These are phyloP conservation scores for Tyria jacobaeae DNA, from an alignment of 2,888 invertebrate species.

Conservation along the genomic window DNA sequence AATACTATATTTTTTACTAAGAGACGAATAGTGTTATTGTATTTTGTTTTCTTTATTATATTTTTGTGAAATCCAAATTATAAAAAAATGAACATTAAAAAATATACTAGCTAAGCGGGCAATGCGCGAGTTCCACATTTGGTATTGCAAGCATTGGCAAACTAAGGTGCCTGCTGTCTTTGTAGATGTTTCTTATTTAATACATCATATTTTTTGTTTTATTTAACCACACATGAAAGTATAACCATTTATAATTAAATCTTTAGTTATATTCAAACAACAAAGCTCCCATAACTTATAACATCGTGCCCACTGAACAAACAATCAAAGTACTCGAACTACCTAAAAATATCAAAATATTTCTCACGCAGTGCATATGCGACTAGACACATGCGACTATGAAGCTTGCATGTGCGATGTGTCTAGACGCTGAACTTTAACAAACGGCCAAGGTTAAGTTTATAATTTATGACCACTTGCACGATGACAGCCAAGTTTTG, in stretches of 20 bases:
- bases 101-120: too few species aligned
- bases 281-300: conserved; percentile 14
- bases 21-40: too few species aligned
- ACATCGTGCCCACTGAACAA: conserved; percentile 27
- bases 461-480: conserved; percentile 83
- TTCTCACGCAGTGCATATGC: conserved; percentile 74
- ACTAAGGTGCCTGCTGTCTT: too few species aligned
- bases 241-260: not conserved
- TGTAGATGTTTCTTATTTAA: too few species aligned
- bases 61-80: too few species aligned
- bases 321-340: conserved; percentile 41
- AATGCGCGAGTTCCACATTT: too few species aligned
- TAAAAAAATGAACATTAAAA: too few species aligned
- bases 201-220: too few species aligned
- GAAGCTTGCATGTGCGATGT: conserved; percentile 51
- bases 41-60: too few species aligned
- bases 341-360: conserved; percentile 46
- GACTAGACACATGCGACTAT: conserved; percentile 34
- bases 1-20: too few species aligned
- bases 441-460: conserved; percentile 83
- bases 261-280: conserved; percentile 1
- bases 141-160: too few species aligned
- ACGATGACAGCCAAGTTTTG: conserved; percentile 69
- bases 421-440: conserved; percentile 70
- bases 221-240: not conserved